phyloP scores from a whole-genome alignment of 2,113 vertebrate species.

The Rynchops niger region DNA sequence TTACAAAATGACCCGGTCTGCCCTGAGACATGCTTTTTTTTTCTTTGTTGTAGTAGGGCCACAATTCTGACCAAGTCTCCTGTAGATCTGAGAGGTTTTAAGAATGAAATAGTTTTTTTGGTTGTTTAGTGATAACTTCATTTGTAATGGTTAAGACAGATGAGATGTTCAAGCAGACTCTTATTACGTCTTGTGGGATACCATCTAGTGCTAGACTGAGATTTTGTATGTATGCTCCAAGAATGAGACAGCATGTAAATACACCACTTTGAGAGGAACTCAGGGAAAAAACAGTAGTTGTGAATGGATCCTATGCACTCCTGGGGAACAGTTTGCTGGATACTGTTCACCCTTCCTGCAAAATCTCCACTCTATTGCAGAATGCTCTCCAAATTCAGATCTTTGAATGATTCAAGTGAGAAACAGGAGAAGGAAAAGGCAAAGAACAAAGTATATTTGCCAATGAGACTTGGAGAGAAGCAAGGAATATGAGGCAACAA shows the following conservation, averaged over 20 bases:
- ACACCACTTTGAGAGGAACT: neutral
- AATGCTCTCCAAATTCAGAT: neutral
- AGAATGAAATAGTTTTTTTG: neutral
- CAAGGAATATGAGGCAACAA: neutral
- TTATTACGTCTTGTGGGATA: neutral
- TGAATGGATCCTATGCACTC: neutral
- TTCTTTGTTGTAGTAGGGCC: neutral
- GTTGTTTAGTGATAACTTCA: neutral
- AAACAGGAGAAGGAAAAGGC: neutral
- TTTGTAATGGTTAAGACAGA: neutral
- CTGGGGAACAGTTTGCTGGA: neutral
- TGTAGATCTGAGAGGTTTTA: neutral
- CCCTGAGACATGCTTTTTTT: neutral
- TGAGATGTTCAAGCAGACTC: neutral
- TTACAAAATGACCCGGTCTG: neutral
- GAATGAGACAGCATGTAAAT: neutral
- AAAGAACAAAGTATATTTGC: neutral
- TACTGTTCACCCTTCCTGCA: neutral
- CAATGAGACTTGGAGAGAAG: neutral
- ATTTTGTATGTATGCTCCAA: neutral
- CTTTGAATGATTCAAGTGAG: neutral
- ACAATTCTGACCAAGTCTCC: neutral
- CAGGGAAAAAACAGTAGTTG: neutral
- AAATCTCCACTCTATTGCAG: neutral
- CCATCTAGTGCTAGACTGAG: neutral